Conservation (phyloP, 2,797 vertebrate species). For the Chelon auratus region DNA sequence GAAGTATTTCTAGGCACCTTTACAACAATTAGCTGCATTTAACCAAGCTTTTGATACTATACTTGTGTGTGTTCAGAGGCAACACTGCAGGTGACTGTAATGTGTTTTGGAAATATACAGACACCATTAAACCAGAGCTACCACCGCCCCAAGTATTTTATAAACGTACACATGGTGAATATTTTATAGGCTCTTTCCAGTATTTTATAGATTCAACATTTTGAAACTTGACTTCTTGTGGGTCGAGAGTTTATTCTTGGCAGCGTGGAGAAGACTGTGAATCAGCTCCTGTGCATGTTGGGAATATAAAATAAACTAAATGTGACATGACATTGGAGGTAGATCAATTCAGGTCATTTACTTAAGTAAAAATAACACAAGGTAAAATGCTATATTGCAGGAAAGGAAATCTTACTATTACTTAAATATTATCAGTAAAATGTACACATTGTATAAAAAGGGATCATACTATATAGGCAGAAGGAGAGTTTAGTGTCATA, state of each 20-base stretch:
- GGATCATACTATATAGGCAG: too few relatives aligned
- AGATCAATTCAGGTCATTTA: too few relatives aligned
- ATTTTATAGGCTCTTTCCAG: neutral
- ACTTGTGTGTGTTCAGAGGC: constrained; percentile 15
- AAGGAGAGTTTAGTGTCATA: too few relatives aligned
- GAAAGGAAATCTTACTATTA: too few relatives aligned
- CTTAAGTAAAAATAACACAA: too few relatives aligned
- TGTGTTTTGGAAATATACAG: constrained; percentile 1
- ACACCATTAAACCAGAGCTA: neutral
- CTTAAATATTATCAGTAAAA: too few relatives aligned
- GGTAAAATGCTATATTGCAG: too few relatives aligned
- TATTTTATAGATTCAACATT: neutral
- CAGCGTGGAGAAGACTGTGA: neutral
- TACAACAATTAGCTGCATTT: constrained; percentile 12
- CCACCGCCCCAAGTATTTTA: neutral
- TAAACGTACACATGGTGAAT: neutral
- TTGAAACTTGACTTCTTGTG: neutral
- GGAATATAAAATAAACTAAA: neutral
- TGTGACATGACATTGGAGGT: neutral
- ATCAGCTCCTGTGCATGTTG: neutral
- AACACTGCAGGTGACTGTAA: constrained; percentile 35
- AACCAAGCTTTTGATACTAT: constrained; percentile 31
- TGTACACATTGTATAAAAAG: too few relatives aligned
- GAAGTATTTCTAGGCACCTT: constrained; percentile 39
- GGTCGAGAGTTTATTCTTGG: neutral